These are phyloP conservation scores for Alloscopus bannaensis DNA, from an alignment of 2,888 invertebrate species.

Conservation along the genomic window DNA sequence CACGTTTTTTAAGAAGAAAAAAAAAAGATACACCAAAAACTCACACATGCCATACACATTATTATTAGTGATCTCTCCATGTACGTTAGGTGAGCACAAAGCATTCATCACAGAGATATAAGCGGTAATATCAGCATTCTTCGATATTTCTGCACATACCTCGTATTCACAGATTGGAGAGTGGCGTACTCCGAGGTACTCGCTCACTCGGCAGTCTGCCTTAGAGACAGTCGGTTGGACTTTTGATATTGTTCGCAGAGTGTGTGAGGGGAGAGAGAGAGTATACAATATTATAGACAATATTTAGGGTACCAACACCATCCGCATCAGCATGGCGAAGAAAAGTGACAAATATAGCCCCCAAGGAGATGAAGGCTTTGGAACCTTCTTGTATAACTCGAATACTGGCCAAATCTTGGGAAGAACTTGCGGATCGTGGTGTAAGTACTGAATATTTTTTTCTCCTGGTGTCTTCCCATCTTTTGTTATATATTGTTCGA, in stretches of 20 bases:
- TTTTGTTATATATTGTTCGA: background rate
- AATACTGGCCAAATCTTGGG: constrained; percentile 60
- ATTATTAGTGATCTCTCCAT: constrained; percentile 34
- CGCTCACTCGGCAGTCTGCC: constrained; percentile 58
- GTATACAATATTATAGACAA: constrained; percentile 9
- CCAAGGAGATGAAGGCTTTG: constrained; percentile 52
- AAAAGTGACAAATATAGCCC: constrained; percentile 65
- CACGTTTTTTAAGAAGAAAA: constrained; percentile 9
- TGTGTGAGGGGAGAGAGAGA: too few species aligned
- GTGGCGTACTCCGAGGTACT: constrained; percentile 24
- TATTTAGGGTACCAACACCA: constrained; percentile 22
- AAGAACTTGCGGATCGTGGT: constrained; percentile 63
- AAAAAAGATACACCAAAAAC: constrained; percentile 35
- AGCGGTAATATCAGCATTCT: constrained; percentile 14
- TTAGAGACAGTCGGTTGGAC: constrained; percentile 58
- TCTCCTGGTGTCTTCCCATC: background rate
- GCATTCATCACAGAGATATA: constrained; percentile 23
- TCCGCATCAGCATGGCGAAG: constrained; percentile 61
- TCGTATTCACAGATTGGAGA: constrained; percentile 46
- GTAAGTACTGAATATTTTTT: constrained; percentile 40
- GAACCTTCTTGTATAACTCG: constrained; percentile 62
- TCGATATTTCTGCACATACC: constrained; percentile 45
- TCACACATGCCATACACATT: constrained; percentile 25
- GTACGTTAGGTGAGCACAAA: constrained; percentile 4
- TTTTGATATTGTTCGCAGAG: constrained; percentile 54